Evolutionary conservation across 2,797 vertebrate genomes (phyloP).

Genomic region (Scarus forsteni): DNA sequence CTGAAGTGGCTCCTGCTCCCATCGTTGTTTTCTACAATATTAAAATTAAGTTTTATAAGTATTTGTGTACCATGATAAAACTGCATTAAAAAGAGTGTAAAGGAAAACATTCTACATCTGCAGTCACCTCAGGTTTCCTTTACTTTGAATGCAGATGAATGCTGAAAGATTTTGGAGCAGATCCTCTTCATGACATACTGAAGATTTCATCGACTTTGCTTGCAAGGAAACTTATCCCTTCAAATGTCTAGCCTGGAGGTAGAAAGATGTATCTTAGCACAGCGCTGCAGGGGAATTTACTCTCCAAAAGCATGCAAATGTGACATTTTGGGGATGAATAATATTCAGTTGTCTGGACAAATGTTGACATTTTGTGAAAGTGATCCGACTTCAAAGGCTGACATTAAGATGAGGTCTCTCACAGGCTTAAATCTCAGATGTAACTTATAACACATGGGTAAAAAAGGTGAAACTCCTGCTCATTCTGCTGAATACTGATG

Average conservation of each 20-base stretch:
- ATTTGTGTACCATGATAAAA: constrained; percentile 11
- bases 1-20: too few species aligned
- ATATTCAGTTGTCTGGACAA: constrained; percentile 54
- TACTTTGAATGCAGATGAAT: constrained; percentile 21
- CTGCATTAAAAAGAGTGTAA: not conserved
- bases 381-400: constrained; percentile 39
- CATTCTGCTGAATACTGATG: constrained; percentile 12
- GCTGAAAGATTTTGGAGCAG: constrained; percentile 11
- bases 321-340: constrained; percentile 69
- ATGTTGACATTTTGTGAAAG: constrained; percentile 67
- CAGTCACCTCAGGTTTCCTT: constrained; percentile 3
- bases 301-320: constrained; percentile 73
- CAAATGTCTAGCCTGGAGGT: constrained; percentile 49
- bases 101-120: constrained; percentile 14
- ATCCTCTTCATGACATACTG: constrained; percentile 16
- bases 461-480: constrained; percentile 4
- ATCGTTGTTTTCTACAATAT: too few species aligned
- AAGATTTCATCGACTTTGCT: constrained; percentile 31
- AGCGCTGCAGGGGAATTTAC: constrained; percentile 30
- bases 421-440: constrained; percentile 14
- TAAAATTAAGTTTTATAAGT: too few species aligned
- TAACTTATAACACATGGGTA: constrained; percentile 12
- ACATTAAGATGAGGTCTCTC: not conserved
- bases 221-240: constrained; percentile 32
- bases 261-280: constrained; percentile 47